Conservation (phyloP, 2,797 vertebrate species). For the Microctenopoma lineatum region DNA sequence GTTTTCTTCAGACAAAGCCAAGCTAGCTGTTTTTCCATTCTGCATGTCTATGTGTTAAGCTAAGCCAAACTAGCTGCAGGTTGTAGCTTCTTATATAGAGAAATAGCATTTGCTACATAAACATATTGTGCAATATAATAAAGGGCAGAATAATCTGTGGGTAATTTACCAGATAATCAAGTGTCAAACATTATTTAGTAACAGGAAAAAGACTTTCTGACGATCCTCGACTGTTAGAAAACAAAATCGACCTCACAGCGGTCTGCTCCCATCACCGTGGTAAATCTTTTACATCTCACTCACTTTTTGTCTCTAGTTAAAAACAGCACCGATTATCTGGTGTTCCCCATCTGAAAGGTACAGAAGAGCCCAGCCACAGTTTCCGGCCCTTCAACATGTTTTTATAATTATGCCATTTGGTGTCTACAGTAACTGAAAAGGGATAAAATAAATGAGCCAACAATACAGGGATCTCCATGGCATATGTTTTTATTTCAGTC, state of each 20-base stretch:
- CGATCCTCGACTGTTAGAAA: constrained; percentile 1
- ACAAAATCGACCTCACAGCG: constrained; percentile 9
- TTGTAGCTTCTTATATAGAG: not conserved
- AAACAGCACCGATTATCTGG: constrained; percentile 37
- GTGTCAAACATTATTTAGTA: not conserved
- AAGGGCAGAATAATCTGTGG: not conserved
- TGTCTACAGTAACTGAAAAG: not conserved
- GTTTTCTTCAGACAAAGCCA: not conserved
- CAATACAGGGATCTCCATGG: not conserved
- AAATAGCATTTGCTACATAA: not conserved
- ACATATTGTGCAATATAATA: not conserved
- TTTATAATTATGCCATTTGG: constrained; percentile 6
- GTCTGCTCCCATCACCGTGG: not conserved
- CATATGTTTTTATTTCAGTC: not conserved
- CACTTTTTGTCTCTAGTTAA: constrained; percentile 18
- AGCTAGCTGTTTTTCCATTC: not conserved
- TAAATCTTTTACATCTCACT: constrained; percentile 29
- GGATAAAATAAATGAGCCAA: not conserved
- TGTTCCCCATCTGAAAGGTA: constrained; percentile 11
- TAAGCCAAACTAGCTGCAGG: not conserved
- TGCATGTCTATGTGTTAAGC: not conserved
- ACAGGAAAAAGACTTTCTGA: constrained; percentile 2
- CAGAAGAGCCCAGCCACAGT: constrained; percentile 1
- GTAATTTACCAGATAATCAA: constrained; percentile 1
- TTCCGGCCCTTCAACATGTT: constrained; percentile 7